Evolutionary conservation across 1,140 invertebrate species (phyloP).

Genomic region (Tenebrio molitor): DNA sequence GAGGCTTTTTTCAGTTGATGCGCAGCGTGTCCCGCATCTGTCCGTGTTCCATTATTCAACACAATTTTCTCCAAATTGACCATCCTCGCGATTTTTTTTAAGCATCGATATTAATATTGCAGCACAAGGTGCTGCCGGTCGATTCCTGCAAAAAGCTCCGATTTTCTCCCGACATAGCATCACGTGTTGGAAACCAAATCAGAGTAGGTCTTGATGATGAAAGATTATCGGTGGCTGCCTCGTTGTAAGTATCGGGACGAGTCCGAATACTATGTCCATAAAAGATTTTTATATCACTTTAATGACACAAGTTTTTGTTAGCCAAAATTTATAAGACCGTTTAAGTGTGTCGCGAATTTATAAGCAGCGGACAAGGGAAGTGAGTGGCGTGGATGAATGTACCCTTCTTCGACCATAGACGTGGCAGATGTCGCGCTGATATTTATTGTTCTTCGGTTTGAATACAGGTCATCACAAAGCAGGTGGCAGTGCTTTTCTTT

Average conservation of each 20-base stretch:
- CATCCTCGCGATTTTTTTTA: background rate
- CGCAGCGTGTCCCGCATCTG: conserved; percentile 58
- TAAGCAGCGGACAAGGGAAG: conserved; percentile 46
- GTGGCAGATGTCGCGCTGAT: conserved; percentile 44
- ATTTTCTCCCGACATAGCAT: conserved; percentile 3
- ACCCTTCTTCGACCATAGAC: conserved; percentile 42
- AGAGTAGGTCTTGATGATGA: conserved; percentile 17
- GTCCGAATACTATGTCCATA: conserved; percentile 42
- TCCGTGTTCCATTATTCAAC: conserved; percentile 58
- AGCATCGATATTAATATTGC: background rate
- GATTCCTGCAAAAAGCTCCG: conserved; percentile 10
- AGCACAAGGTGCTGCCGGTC: conserved; percentile 22
- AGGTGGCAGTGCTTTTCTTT: conserved; percentile 40
- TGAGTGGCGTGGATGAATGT: conserved; percentile 42
- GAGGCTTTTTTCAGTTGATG: conserved; percentile 49
- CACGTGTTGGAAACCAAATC: conserved; percentile 26
- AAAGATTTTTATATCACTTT: conserved; percentile 46
- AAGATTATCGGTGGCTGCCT: conserved; percentile 24
- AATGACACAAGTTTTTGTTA: conserved; percentile 48
- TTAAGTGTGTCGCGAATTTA: conserved; percentile 46
- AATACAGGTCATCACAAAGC: conserved; percentile 37
- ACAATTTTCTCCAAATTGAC: conserved; percentile 28
- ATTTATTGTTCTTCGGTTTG: conserved; percentile 35
- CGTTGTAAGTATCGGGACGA: conserved; percentile 27
- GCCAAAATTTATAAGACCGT: conserved; percentile 44